Percentiles rank a stretch among this genome's conserved stretches.
Conservation (phyloP, 2,113 vertebrate genomes). For the Rhynchomys soricoides region DNA sequence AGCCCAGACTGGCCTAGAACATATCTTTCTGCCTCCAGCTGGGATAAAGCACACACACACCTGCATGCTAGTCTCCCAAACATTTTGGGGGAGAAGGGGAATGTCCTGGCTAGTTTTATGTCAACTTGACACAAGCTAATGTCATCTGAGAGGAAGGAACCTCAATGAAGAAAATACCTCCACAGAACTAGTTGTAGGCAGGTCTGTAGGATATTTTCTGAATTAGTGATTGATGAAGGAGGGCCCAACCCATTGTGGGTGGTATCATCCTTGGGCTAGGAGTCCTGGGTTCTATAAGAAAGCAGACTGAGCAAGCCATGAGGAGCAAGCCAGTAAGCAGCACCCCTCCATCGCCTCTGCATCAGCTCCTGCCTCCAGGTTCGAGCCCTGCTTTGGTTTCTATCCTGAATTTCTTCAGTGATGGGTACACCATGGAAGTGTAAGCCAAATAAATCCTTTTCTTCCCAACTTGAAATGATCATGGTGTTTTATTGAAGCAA, state of each 20-base stretch:
- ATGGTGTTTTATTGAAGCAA: not conserved
- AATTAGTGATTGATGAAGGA: not conserved
- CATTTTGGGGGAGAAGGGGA: not conserved
- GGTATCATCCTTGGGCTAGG: not conserved
- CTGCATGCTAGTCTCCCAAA: not conserved
- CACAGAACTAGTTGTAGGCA: not conserved
- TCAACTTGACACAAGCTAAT: not conserved
- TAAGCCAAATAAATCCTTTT: not conserved
- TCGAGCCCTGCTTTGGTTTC: not conserved
- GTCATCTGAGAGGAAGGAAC: not conserved
- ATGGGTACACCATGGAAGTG: not conserved
- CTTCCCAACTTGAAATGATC: not conserved
- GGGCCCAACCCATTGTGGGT: not conserved
- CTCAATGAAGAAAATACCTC: not conserved
- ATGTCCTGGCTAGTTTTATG: not conserved
- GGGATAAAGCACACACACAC: not conserved
- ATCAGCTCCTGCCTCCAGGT: not conserved
- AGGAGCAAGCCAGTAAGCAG: not conserved
- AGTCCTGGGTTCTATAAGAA: not conserved
- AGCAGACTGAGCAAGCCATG: not conserved
- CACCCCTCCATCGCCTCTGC: not conserved
- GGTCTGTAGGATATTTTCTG: not conserved
- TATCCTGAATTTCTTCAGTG: not conserved
- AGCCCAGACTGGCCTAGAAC: not conserved
- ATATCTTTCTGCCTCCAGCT: not conserved